Evolutionary conservation across 1,140 invertebrate species (phyloP), one percentile per base, ranked within the genome.

Genomic region (Mactra quadrangularis): DNA sequence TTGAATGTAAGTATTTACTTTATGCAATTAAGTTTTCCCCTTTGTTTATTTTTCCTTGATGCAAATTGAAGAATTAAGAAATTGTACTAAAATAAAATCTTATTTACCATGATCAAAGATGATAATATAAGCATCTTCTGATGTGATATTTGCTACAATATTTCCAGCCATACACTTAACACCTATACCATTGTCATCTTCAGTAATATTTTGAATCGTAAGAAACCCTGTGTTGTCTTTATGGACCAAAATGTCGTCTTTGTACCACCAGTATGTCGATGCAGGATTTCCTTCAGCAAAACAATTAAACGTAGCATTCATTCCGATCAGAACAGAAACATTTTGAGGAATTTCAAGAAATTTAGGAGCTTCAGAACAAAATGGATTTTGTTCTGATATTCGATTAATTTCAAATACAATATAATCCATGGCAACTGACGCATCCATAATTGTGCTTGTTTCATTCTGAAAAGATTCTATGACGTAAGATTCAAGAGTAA

Each of bases 311-410:
- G 6, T 1, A 3, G 64, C 57, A 52, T 50, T 38, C 17, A 25
- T 35, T 29, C 74, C 74, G 33, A 25, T 52, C 11, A 47, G 33
- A 6, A 64, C 74, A 3, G 74, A 64, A 25, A 31, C 17, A 29
- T 77, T 77, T 35, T 47, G 45, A 17, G 38, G 41, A 22, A 38
- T n/a, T 6, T 31, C 22, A 9, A 13, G 53, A 22, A 75, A 57
- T 25, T 13, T 27, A 38, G 71, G 71, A 25, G 74, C 57, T 19
- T 47, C 53, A 1, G 74, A 77, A 60, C 74, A 77, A 31, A 77
- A 77, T 0, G 53, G 27, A 47, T 77, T 64, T 13, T 2, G 7
- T 17, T 77, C 45, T 1, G 62, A n/a, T 25, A 77, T 31, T 11
- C 7, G 19, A 31, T 38, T 50, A 15, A 66, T 11, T 9, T 47